Evolutionary conservation across 1,140 invertebrate species (phyloP).

Genomic region (Drosophila repletoides): DNA sequence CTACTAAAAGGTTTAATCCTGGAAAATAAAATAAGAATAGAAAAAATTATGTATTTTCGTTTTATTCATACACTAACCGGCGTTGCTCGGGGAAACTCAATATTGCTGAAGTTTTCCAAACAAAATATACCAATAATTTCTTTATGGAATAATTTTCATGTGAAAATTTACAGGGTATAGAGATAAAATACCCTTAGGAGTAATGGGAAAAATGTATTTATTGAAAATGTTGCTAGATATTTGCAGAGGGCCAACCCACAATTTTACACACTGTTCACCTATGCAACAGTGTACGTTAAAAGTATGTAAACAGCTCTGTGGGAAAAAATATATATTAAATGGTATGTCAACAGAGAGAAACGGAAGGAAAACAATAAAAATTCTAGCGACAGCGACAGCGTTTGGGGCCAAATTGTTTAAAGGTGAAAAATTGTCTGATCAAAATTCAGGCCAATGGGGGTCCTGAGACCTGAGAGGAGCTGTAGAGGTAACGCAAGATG

Average conservation of each 20-base stretch:
- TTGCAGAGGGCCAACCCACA: conserved; percentile 8
- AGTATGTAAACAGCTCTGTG: conserved; percentile 10
- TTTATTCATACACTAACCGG: too few relatives aligned
- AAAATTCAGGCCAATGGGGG: conserved; percentile 28
- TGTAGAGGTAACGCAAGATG: conserved; percentile 3
- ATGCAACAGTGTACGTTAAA: neutral
- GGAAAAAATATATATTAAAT: conserved; percentile 58
- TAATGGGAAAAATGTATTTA: too few relatives aligned
- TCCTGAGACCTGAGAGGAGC: neutral
- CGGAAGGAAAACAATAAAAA: conserved; percentile 45
- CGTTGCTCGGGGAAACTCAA: too few relatives aligned
- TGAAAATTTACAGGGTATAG: neutral
- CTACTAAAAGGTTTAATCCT: too few relatives aligned
- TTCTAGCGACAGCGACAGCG: conserved; percentile 10
- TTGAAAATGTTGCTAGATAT: conserved; percentile 31
- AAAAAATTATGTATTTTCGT: too few relatives aligned
- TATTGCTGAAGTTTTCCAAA: too few relatives aligned
- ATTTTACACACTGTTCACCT: neutral
- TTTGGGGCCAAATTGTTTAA: conserved; percentile 51
- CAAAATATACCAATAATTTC: too few relatives aligned
- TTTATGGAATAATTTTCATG: too few relatives aligned
- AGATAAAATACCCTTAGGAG: neutral
- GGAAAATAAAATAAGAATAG: too few relatives aligned
- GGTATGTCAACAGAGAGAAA: conserved; percentile 38
- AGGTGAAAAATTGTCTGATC: conserved; percentile 57